Evolutionary conservation across 2,797 vertebrate genomes (phyloP).

Genomic region (Odontamblyopus lacepedii): DNA sequence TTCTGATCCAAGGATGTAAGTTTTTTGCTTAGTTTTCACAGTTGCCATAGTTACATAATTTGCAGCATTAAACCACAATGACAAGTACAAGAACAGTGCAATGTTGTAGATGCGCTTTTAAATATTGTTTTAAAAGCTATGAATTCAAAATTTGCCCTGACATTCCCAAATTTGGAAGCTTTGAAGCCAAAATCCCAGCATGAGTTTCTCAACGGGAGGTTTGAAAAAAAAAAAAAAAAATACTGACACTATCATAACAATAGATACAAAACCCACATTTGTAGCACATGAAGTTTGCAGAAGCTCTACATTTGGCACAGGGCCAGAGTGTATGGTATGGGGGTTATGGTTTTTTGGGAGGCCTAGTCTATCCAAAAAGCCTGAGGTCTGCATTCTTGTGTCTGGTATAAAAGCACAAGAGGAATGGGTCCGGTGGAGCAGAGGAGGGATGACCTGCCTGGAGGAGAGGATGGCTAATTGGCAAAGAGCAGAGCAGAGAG

Average conservation of each 20-base stretch:
- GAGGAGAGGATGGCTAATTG: constrained; percentile 69
- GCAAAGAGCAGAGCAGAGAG: constrained; percentile 53
- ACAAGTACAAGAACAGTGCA: background rate
- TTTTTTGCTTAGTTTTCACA: no score
- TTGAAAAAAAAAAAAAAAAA: constrained; percentile 10
- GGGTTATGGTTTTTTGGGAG: constrained; percentile 35
- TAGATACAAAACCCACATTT: constrained; percentile 31
- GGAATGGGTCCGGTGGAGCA: constrained; percentile 37
- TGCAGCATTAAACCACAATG: no score
- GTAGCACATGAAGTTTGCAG: constrained; percentile 20
- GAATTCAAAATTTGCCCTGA: constrained; percentile 14
- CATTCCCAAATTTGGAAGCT: background rate
- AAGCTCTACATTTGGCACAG: constrained; percentile 50
- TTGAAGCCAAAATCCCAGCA: constrained; percentile 11
- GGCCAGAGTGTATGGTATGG: constrained; percentile 46
- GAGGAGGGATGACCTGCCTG: constrained; percentile 55
- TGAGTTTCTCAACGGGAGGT: background rate
- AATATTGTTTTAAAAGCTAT: background rate
- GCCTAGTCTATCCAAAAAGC: constrained; percentile 40
- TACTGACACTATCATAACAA: constrained; percentile 21
- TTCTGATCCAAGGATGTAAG: no score
- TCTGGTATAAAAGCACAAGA: constrained; percentile 35
- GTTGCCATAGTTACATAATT: no score
- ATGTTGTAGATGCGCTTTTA: background rate
- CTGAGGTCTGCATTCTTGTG: constrained; percentile 42